Base-by-base conservation (phyloP, 2,888 invertebrate species). In the Poecilus cupreus region DNA sequence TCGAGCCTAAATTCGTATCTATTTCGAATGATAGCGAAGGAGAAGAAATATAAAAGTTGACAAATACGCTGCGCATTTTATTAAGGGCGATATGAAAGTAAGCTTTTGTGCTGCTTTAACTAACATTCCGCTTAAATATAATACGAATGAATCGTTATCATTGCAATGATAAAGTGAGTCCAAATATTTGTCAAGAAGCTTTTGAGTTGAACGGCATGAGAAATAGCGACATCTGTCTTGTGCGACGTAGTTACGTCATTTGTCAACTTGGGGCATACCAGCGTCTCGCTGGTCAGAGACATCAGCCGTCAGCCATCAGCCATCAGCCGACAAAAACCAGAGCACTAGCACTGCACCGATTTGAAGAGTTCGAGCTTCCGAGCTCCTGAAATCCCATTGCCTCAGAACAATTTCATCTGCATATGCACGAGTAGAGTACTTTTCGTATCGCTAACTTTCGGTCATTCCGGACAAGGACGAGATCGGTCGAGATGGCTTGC, bases 131-230 rank as follows among this genome's bases (percentile, higher is more conserved):
- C 26, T 49, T 37, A 60, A 60, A 22, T 57, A 77, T 60, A 60
- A 57, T 60, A 22, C 24, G 77, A 43, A 77, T 80, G 51, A 72
- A 39, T 80, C 57, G 72, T 72, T 80, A 80, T 80, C 57, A 80
- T 49, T 72, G 80, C 57, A 72, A 80, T 70, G 72, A 80, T 80
- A 80, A 80, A 80, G 72, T 80, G 80, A 72, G 57, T 80, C 80
- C 80, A 80, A 80, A 80, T 80, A 80, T 80, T 80, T 80, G 80
- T 80, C 80, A 80, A 72, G 72, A 80, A 80, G 80, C 80, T 80
- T 72, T 80, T 72, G 77, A 64, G 80, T 68, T 72, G 57, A 80
- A 72, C 80, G 80, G 72, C 51, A 80, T 72, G 72, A 80, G 72
- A 80, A 80, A 80, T 80, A 72, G 78, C 49, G 32, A 78, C 54